phyloP scores from a whole-genome alignment of 2,888 invertebrate species.

The Chelonus formosanus region DNA sequence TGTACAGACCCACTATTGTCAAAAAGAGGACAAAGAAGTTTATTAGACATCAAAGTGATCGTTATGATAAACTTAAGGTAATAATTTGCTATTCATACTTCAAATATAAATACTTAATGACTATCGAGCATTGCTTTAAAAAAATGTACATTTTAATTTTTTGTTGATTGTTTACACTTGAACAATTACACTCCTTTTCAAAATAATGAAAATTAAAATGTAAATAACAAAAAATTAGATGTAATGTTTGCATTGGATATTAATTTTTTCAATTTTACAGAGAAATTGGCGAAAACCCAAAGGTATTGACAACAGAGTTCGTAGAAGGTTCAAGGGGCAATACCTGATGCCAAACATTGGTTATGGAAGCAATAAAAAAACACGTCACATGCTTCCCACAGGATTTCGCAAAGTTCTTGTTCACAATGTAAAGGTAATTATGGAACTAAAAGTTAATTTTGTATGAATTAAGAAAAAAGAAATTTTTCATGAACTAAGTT shows the following conservation, averaged over 20 bases:
- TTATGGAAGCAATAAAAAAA: constrained; percentile 95
- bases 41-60: constrained; percentile 97
- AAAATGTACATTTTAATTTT: too few relatives aligned
- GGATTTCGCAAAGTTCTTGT: constrained; percentile 97
- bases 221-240: not conserved
- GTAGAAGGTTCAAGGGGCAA: constrained; percentile 99
- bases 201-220: constrained; percentile 3
- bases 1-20: constrained; percentile 87
- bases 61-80: constrained; percentile 95
- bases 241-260: not conserved
- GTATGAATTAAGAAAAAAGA: too few relatives aligned
- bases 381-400: constrained; percentile 96
- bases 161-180: too few relatives aligned
- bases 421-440: constrained; percentile 80
- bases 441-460: too few relatives aligned
- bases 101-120: too few relatives aligned
- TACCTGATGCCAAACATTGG: constrained; percentile 99
- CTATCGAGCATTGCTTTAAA: too few relatives aligned
- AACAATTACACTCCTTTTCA: too few relatives aligned
- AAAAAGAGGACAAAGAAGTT: constrained; percentile 99
- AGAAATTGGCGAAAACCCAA: constrained; percentile 99
- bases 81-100: not conserved
- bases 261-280: constrained; percentile 64
- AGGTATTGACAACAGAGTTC: constrained; percentile 99
- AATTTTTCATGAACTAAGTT: not conserved